phyloP scores from a whole-genome alignment of 2,113 vertebrate genomes.

The Saccopteryx leptura region DNA sequence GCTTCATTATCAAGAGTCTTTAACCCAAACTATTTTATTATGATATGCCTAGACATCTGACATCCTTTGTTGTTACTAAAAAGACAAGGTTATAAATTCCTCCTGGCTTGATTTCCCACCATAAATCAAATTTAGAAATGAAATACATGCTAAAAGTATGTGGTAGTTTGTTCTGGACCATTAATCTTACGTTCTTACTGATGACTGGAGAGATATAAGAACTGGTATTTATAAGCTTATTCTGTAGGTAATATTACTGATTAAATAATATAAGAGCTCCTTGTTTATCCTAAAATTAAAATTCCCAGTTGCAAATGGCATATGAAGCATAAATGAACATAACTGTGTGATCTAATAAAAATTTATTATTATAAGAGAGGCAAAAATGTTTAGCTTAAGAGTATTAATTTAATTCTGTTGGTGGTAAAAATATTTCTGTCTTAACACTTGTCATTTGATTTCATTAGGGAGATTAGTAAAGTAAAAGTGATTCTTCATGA shows the following conservation, averaged over 20 bases:
- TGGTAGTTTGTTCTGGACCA: neutral
- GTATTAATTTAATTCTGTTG: conserved; percentile 51
- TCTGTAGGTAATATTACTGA: neutral
- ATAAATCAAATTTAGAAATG: conserved; percentile 41
- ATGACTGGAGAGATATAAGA: neutral
- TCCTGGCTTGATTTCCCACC: neutral
- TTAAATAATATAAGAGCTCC: neutral
- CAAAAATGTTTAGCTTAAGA: conserved; percentile 18
- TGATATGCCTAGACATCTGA: neutral
- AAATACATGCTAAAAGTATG: neutral
- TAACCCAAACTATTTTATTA: neutral
- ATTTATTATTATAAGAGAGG: neutral
- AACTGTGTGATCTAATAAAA: conserved; percentile 44
- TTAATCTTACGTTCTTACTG: neutral
- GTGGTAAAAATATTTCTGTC: conserved; percentile 24
- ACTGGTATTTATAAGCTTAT: neutral
- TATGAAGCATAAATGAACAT: neutral
- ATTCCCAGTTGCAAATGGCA: conserved; percentile 46
- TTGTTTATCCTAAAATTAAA: conserved; percentile 69
- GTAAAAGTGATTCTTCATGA: conserved; percentile 43
- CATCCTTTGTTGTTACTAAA: neutral
- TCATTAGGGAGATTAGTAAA: conserved; percentile 52
- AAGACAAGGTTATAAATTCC: neutral
- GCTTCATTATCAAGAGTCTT: conserved; percentile 33
- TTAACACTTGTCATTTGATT: conserved; percentile 49